These are phyloP conservation scores for Lepidurus couesii DNA, from an alignment of 1,140 invertebrate genomes.

Conservation along the genomic window DNA sequence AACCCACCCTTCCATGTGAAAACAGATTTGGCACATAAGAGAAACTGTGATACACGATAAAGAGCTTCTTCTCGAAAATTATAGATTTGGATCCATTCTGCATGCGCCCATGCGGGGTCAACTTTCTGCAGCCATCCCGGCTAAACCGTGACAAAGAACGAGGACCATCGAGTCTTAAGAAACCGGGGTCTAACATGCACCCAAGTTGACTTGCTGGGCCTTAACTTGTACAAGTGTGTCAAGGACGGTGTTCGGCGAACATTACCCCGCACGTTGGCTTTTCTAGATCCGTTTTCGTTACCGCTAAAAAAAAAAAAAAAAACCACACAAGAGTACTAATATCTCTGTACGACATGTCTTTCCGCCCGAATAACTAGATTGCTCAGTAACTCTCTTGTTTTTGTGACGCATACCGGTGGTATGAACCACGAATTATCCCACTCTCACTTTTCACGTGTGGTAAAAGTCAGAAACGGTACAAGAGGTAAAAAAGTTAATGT, in stretches of 20 bases:
- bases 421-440: too few relatives aligned
- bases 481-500: background rate
- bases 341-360: too few relatives aligned
- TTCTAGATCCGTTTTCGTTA: background rate
- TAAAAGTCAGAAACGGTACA: too few relatives aligned
- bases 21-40: background rate
- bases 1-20: slow-evolving; percentile 30
- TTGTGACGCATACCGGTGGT: too few relatives aligned
- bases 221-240: slow-evolving; percentile 7
- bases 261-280: background rate
- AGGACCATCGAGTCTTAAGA: background rate
- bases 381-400: too few relatives aligned
- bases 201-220: background rate
- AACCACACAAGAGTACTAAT: too few relatives aligned
- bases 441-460: too few relatives aligned
- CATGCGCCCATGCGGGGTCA: slow-evolving; percentile 9
- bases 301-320: background rate
- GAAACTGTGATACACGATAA: background rate
- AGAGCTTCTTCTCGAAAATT: background rate
- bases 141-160: background rate
- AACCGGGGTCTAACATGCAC: background rate
- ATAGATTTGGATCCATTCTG: background rate
- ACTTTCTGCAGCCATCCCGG: background rate
- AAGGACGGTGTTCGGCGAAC: background rate
- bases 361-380: too few relatives aligned